phyloP scores from a whole-genome alignment of 2,888 invertebrate genomes.

The Trichopria drosophilae region DNA sequence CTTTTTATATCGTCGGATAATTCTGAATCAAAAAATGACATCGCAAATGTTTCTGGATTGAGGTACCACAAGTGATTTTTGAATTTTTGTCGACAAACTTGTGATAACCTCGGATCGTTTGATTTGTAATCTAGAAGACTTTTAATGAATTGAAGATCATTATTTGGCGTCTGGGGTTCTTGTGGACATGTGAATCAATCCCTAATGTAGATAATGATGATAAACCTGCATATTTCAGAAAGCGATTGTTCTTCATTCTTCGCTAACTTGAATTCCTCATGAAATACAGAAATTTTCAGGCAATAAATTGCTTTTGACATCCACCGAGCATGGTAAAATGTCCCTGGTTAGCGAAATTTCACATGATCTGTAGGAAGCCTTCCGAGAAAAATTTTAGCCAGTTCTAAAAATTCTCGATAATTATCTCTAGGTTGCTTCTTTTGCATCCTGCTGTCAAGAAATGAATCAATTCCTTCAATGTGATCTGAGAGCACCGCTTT shows the following conservation, averaged over 20 bases:
- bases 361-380: constrained; percentile 26
- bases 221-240: too few species aligned
- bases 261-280: constrained; percentile 33
- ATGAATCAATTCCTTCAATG: constrained; percentile 24
- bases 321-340: constrained; percentile 42
- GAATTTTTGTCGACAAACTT: constrained; percentile 11
- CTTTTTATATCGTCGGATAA: constrained; percentile 6
- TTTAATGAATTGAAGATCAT: constrained; percentile 32
- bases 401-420: constrained; percentile 29
- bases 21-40: constrained; percentile 22
- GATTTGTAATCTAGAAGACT: constrained; percentile 10
- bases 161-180: constrained; percentile 26
- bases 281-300: constrained; percentile 34
- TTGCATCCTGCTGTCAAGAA: constrained; percentile 15
- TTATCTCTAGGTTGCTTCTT: constrained; percentile 26
- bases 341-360: constrained; percentile 37
- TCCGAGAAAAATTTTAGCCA: constrained; percentile 27
- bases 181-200: constrained; percentile 27
- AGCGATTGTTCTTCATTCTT: constrained; percentile 28
- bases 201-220: too few species aligned
- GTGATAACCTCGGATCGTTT: constrained; percentile 1
- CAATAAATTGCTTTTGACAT: constrained; percentile 38
- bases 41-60: constrained; percentile 16
- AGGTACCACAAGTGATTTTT: constrained; percentile 25
- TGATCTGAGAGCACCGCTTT: constrained; percentile 19